A percentile compares a stretch with the other conserved stretches of the same genome.
phyloP scores from a whole-genome alignment of 2,797 vertebrate genomes.

The Karalla daura region DNA sequence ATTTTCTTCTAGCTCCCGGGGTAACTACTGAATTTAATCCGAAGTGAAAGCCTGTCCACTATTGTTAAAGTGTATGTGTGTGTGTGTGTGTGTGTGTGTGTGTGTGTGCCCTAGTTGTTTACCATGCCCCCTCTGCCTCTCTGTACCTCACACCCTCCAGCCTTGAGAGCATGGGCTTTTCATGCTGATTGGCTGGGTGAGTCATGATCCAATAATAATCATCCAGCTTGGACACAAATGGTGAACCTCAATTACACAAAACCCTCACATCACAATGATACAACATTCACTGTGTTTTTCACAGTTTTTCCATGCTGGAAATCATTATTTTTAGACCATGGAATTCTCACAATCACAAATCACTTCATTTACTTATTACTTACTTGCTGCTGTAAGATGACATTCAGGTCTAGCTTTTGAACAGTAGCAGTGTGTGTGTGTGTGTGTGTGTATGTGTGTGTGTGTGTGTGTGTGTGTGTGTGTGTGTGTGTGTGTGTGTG shows the following conservation, averaged over 20 bases:
- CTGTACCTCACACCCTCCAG: constrained; percentile 65
- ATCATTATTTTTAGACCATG: constrained; percentile 33
- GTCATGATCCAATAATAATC: constrained; percentile 40
- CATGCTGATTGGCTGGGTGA: constrained; percentile 51
- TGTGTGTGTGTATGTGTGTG: constrained; percentile 1
- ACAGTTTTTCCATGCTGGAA: constrained; percentile 2
- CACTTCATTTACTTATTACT: not conserved
- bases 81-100: constrained; percentile 48
- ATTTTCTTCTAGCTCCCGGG: constrained; percentile 77
- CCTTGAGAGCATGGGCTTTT: constrained; percentile 43
- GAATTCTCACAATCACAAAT: constrained; percentile 18
- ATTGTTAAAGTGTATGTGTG: constrained; percentile 67
- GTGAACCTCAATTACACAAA: constrained; percentile 12
- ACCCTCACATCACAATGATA: constrained; percentile 46
- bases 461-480: constrained; percentile 2
- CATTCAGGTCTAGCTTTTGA: not conserved
- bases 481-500: constrained; percentile 9
- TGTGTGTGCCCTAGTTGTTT: constrained; percentile 68
- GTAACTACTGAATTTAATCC: constrained; percentile 77
- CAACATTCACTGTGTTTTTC: constrained; percentile 33
- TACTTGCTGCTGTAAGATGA: not conserved
- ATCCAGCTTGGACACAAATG: constrained; percentile 23
- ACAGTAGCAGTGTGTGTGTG: constrained; percentile 4
- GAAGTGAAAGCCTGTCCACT: constrained; percentile 81
- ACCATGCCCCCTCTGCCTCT: constrained; percentile 55